Percentiles rank a stretch among this genome's conserved stretches.
These are phyloP conservation scores for Pseudorasbora parva DNA, from an alignment of 2,113 vertebrate species.

Conservation along the genomic window DNA sequence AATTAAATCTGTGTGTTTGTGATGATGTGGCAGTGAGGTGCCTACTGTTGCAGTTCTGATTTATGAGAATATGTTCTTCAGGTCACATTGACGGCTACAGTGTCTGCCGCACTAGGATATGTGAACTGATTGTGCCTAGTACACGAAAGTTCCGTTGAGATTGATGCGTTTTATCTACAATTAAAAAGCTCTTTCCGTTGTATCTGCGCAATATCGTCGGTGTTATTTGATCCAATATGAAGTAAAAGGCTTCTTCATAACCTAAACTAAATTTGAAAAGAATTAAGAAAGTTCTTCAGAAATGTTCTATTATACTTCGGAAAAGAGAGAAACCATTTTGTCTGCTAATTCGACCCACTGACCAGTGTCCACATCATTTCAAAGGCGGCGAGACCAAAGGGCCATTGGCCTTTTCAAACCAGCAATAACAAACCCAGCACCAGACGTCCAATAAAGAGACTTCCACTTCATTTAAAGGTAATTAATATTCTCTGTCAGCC, in stretches of 20 bases:
- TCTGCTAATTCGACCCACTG: slow-evolving; percentile 64
- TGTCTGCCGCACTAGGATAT: not conserved
- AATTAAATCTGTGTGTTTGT: slow-evolving; percentile 71
- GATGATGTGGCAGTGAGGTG: slow-evolving; percentile 55
- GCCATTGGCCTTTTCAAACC: slow-evolving; percentile 71
- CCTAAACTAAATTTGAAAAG: not conserved
- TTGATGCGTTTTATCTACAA: not conserved
- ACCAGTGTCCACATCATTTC: slow-evolving; percentile 74
- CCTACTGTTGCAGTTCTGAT: slow-evolving; percentile 30
- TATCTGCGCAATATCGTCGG: not conserved
- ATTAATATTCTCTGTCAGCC: slow-evolving; percentile 82
- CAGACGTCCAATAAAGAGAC: slow-evolving; percentile 84
- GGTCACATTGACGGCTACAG: slow-evolving; percentile 24
- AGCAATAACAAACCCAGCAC: slow-evolving; percentile 82
- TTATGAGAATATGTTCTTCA: slow-evolving; percentile 50
- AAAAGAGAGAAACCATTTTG: not conserved
- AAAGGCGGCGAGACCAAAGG: slow-evolving; percentile 81
- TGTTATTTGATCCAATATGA: not conserved
- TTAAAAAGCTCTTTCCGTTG: not conserved
- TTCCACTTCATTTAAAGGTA: slow-evolving; percentile 85
- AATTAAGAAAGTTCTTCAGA: not conserved
- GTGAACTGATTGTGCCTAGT: not conserved
- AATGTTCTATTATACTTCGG: not conserved
- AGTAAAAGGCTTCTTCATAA: not conserved
- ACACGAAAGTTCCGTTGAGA: not conserved